Percentiles rank a stretch among this genome's conserved stretches.
Conservation (phyloP, 2,113 vertebrate species). For the Pagrus major region DNA sequence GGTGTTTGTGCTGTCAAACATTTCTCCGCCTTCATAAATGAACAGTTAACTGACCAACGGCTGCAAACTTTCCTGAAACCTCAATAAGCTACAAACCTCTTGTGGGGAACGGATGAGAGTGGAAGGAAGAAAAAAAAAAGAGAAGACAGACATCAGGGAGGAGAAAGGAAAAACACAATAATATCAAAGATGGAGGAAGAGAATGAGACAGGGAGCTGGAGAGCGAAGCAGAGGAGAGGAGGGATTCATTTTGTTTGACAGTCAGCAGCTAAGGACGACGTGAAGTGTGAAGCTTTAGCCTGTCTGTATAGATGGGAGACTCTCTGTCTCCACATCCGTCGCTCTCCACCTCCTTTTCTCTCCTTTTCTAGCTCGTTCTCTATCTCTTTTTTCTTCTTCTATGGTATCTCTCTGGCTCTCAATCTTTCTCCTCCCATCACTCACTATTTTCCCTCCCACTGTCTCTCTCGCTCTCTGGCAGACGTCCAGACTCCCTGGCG, state of each 20-base stretch:
- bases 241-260: constrained; percentile 38
- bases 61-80: constrained; percentile 1
- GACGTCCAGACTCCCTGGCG: constrained; percentile 59
- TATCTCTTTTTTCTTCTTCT: not conserved
- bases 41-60: not conserved
- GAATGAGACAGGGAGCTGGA: constrained; percentile 8
- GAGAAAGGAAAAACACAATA: constrained; percentile 15
- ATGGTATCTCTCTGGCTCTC: not conserved
- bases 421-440: not conserved
- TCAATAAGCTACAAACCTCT: constrained; percentile 6
- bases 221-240: constrained; percentile 12
- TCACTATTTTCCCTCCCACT: not conserved
- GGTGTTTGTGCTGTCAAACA: not conserved
- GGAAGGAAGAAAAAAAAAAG: not conserved
- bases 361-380: not conserved
- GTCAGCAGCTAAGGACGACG: constrained; percentile 17
- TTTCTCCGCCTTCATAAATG: not conserved
- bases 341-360: not conserved
- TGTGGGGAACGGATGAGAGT: not conserved
- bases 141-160: not conserved
- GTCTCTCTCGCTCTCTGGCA: constrained; percentile 42
- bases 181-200: not conserved
- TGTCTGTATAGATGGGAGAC: not conserved
- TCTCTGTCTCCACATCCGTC: not conserved
- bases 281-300: not conserved